A percentile compares a stretch with the other conserved stretches of the same genome.
Evolutionary conservation across 2,113 vertebrate genomes (phyloP).

Genomic region (Agelaius tricolor): DNA sequence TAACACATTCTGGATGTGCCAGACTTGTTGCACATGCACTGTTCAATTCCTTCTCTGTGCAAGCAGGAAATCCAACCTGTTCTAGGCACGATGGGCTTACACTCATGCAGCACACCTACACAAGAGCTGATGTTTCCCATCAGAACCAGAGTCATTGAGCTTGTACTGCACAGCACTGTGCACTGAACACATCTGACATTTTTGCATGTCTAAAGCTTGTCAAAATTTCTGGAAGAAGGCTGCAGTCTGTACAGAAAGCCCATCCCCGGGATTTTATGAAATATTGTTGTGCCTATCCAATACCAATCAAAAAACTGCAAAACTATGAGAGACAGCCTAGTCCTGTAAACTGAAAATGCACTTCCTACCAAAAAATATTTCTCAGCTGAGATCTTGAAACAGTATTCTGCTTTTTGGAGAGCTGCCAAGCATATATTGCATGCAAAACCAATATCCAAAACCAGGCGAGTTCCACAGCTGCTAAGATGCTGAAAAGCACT

Average conservation of each 20-base stretch:
- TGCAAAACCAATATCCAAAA: conserved; percentile 31
- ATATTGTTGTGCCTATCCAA: background rate
- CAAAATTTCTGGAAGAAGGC: background rate
- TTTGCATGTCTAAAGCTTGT: background rate
- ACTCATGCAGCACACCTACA: background rate
- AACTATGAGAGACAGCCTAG: background rate
- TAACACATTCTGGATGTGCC: conserved; percentile 65
- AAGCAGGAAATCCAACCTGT: conserved; percentile 14
- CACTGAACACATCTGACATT: background rate
- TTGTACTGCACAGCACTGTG: background rate
- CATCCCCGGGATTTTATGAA: background rate
- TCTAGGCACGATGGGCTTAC: background rate
- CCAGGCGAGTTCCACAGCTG: conserved; percentile 15
- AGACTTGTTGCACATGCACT: conserved; percentile 60
- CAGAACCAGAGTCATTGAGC: background rate
- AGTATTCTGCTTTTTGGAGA: conserved; percentile 41
- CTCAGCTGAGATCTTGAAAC: conserved; percentile 56
- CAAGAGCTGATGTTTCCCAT: background rate
- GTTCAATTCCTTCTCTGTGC: background rate
- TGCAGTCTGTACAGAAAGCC: background rate
- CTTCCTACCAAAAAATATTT: conserved; percentile 58
- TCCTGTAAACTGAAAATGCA: conserved; percentile 30
- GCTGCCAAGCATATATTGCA: conserved; percentile 53
- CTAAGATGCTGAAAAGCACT: conserved; percentile 62
- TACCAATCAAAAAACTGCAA: background rate